A percentile compares a stretch with the other conserved stretches of the same genome.
Evolutionary conservation across 2,113 vertebrate species (phyloP).

Genomic region (Felis catus): DNA sequence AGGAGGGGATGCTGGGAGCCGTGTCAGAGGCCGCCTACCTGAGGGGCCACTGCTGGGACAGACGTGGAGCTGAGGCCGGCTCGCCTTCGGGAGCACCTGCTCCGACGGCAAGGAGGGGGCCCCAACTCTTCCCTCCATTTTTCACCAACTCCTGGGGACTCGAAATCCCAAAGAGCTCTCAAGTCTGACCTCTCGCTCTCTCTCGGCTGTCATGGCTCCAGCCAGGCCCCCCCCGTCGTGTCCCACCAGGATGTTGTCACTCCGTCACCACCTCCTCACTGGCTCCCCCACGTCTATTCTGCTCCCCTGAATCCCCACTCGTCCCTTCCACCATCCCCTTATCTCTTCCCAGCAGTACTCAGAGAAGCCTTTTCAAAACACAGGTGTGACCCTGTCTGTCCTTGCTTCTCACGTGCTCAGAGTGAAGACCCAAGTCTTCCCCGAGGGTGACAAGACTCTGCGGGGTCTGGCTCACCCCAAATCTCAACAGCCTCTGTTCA

Average conservation of each 20-base stretch:
- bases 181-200: not conserved
- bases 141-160: not conserved
- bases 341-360: not conserved
- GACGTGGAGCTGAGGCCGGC: not conserved
- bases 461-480: not conserved
- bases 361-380: not conserved
- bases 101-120: not conserved
- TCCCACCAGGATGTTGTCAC: not conserved
- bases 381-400: not conserved
- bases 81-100: not conserved
- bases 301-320: not conserved
- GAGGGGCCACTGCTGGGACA: too few relatives aligned
- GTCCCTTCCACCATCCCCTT: not conserved
- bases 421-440: not conserved
- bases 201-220: not conserved
- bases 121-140: not conserved
- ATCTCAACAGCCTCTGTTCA: not conserved
- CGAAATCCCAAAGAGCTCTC: not conserved
- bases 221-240: not conserved
- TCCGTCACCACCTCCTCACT: not conserved
- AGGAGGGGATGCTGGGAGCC: rapidly evolving
- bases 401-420: not conserved
- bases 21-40: not conserved
- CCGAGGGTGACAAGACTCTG: not conserved
- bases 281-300: too few relatives aligned